Evolutionary conservation across 2,888 invertebrate species (phyloP), one percentile per base, ranked within the genome.

Genomic region (Tinea trinotella): DNA sequence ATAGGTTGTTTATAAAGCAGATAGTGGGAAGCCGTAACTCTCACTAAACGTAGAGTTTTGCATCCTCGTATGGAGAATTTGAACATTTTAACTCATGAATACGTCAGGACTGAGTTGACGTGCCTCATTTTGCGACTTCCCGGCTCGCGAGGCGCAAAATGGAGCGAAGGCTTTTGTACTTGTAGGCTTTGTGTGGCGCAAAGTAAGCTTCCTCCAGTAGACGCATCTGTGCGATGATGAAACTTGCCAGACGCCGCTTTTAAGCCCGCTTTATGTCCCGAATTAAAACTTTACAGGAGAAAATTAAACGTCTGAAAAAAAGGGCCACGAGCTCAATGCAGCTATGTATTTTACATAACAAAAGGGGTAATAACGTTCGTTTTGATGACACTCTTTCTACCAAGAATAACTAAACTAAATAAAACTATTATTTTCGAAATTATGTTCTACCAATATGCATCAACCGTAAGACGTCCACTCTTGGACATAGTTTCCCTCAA

Each of bases 221-320:
- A 79, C 77, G 76, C 76, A 79, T 80, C 83, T 77, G 76, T 69
- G 71, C 79, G 74, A 71, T 82, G 83, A 83, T 83, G 84, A 84
- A 85, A 84, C 84, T 85, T 83, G 80, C 82, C 81, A 85, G 84
- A 85, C 84, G 74, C 68, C 72, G 83, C 80, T 84, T 82, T 80
- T 75, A 79, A 81, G 77, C 75, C 68, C 74, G 75, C 79, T 81
- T 75, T 79, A 78, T 75, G 75, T 79, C 77, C 74, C 73, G 72
- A 83, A 84, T 84, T 83, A 84, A 81, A 85, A 83, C 80, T 83
- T 81, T 79, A 76, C 76, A 70, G 70, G 65, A 74, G 79, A 78
- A 82, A 82, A 84, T 84, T 81, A 80, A 80, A 78, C 74, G 76
- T 74, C 71, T 70, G 66, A 76, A 78, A 78, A 80, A 76, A 72